phyloP scores from a whole-genome alignment of 2,888 invertebrate genomes.

The Pycnomerus fuliginosus region DNA sequence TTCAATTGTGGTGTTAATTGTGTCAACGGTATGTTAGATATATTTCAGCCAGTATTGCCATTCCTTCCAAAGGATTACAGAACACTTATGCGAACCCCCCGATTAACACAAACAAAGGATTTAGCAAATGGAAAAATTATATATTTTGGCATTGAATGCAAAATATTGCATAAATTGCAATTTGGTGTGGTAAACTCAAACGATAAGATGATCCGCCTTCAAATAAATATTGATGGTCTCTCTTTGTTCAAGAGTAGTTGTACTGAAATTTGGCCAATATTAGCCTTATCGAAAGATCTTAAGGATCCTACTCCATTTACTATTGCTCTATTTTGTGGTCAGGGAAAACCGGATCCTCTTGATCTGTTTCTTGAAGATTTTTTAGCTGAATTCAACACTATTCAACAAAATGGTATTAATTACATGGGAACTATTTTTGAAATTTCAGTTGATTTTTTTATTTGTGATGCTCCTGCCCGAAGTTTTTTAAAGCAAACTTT shows the following conservation, averaged over 20 bases:
- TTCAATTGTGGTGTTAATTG: no score
- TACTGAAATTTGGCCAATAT: constrained; percentile 11
- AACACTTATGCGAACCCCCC: no score
- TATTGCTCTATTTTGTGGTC: constrained; percentile 14
- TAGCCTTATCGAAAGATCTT: constrained; percentile 11
- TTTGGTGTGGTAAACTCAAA: no score
- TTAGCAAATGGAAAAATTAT: no score
- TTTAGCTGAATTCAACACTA: constrained; percentile 6
- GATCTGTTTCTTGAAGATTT: constrained; percentile 7
- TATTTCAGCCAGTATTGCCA: no score
- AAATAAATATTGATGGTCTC: no score
- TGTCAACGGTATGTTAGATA: no score
- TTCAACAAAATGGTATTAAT: background rate
- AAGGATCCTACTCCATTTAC: constrained; percentile 10
- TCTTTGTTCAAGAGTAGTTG: constrained; percentile 18
- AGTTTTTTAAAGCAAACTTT: constrained; percentile 13
- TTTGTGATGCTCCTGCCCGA: constrained; percentile 19
- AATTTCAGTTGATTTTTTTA: constrained; percentile 9
- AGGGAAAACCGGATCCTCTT: constrained; percentile 15
- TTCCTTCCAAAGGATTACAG: no score
- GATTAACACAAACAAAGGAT: no score
- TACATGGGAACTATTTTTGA: background rate
- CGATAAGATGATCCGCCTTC: no score
- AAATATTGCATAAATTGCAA: no score
- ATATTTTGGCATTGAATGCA: no score